Conservation (phyloP, 2,888 invertebrate genomes). For the Noctua janthe region DNA sequence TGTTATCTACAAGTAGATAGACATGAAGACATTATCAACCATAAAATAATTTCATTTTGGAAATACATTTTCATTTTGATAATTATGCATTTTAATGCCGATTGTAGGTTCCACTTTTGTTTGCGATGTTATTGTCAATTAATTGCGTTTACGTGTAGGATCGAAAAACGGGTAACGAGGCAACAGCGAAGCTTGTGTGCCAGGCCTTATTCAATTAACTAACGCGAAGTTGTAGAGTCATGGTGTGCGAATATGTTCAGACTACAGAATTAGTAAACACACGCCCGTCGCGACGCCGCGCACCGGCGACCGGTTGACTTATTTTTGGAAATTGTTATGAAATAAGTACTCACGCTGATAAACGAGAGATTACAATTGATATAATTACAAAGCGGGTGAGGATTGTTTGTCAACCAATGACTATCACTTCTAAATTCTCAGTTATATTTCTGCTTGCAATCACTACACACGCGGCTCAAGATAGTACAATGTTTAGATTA, state of each 20-base stretch:
- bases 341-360: conserved; percentile 20
- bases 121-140: not conserved
- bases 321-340: conserved; percentile 19
- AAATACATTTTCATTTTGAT: not conserved
- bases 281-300: not conserved
- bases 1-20: too few relatives aligned
- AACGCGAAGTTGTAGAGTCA: conserved; percentile 37
- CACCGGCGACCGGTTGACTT: not conserved
- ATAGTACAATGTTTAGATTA: conserved; percentile 67
- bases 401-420: conserved; percentile 21
- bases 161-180: not conserved
- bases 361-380: conserved; percentile 19
- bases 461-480: conserved; percentile 36
- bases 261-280: conserved; percentile 31
- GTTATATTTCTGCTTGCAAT: conserved; percentile 36
- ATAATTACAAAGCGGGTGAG: conserved; percentile 16
- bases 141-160: too few relatives aligned
- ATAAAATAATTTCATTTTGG: conserved; percentile 6
- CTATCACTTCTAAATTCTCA: conserved; percentile 28
- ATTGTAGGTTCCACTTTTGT: not conserved
- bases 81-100: not conserved
- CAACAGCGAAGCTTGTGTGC: conserved; percentile 13
- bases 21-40: too few relatives aligned
- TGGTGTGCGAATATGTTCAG: conserved; percentile 37
- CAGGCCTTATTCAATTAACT: conserved; percentile 20